Evolutionary conservation across 2,113 vertebrate species (phyloP).

Genomic region (Lophochroa leadbeateri): DNA sequence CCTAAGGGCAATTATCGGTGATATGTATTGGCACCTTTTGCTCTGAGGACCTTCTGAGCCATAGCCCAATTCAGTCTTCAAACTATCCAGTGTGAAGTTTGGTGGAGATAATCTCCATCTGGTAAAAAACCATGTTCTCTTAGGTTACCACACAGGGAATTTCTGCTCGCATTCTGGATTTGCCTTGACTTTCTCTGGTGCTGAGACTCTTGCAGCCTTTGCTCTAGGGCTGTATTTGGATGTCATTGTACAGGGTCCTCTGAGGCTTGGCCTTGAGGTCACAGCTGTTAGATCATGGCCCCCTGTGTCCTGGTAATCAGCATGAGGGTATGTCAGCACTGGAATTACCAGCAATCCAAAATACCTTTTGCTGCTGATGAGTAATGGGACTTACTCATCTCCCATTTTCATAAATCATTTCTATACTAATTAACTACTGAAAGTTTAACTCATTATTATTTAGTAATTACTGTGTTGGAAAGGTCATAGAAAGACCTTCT

Average conservation of each 20-base stretch:
- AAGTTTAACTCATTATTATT: not conserved
- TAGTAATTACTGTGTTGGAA: not conserved
- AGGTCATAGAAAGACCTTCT: not conserved
- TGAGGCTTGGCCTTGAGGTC: not conserved
- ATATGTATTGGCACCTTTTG: not conserved
- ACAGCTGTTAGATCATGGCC: not conserved
- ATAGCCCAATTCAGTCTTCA: not conserved
- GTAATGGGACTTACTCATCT: not conserved
- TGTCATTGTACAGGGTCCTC: not conserved
- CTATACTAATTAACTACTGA: not conserved
- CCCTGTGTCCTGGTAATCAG: not conserved
- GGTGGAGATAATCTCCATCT: not conserved
- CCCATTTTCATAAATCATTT: not conserved
- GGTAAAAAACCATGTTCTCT: not conserved
- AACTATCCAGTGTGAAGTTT: not conserved
- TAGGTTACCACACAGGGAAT: not conserved
- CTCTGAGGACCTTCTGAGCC: not conserved
- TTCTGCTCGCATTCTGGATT: not conserved
- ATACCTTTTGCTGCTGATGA: not conserved
- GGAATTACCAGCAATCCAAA: not conserved
- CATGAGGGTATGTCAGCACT: not conserved
- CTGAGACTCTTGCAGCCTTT: not conserved
- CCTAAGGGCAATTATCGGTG: not conserved
- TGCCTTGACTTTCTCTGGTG: not conserved
- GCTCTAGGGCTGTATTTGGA: not conserved